Evolutionary conservation across 2,888 invertebrate genomes (phyloP), one percentile per base, ranked within the genome.

Genomic region (Chloromyia formosa): DNA sequence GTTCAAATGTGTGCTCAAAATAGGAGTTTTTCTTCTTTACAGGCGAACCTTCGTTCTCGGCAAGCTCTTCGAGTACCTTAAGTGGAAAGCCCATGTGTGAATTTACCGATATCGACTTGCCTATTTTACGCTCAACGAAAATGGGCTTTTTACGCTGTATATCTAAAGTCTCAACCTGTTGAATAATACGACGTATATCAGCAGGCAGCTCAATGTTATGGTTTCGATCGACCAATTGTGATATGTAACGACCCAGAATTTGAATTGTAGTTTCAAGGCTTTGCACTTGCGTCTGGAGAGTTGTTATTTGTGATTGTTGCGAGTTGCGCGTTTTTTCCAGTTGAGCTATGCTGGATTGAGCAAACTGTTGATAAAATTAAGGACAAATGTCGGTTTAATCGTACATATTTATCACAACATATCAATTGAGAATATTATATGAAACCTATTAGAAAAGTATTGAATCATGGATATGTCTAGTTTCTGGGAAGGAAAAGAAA

Each of bases 121-220:
- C 83, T 40, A 86, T 85, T 80, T 84, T 84, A n/a, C 85, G 82
- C 64, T 85, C 85, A 9, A 83, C 78, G 75, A 85, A 85, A n/a
- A 84, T 79, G 22, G 84, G 83, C 49, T 82, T 83, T 64, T 84
- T 83, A 0, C 83, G 81, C 73, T 86, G 86, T 1, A 85, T 85
- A 27, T 85, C 84, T 45, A 88, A 84, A 71, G 87, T 87, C n/a
- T 85, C 83, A 62, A 84, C 78, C 83, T 90, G 92, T 35, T 92
- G 89, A 0, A 94, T 87, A 60, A 94, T 91, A 78, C 92, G 88
- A 69, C 93, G 89, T 3, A 94, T 89, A 76, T 94, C 94, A 0
- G 88, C 86, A 0, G 94, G 93, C 64, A 93, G 85, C 68, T 94
- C 93, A 14, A 91, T 83, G 56, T 91, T 89, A 54, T 89, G 87